A percentile compares a stretch with the other conserved stretches of the same genome.
Evolutionary conservation across 2,888 invertebrate genomes (phyloP).

Genomic region (Volucella inflata): DNA sequence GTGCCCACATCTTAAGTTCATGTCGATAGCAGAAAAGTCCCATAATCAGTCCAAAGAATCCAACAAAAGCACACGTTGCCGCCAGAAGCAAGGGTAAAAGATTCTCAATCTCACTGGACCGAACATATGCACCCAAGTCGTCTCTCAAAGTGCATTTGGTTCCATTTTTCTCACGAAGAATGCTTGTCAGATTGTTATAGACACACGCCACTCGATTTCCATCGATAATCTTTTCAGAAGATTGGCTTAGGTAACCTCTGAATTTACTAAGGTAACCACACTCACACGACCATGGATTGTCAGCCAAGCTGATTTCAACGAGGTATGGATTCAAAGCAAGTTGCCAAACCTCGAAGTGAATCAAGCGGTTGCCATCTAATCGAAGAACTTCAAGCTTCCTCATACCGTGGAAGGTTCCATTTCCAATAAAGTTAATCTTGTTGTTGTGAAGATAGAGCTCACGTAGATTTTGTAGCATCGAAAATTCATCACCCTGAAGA

Average conservation of each 20-base stretch:
- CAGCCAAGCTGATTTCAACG: slow-evolving; percentile 92
- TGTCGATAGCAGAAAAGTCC: slow-evolving; percentile 92
- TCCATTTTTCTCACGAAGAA: slow-evolving; percentile 91
- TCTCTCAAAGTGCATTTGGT: slow-evolving; percentile 90
- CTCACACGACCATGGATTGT: slow-evolving; percentile 96
- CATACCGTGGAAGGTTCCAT: slow-evolving; percentile 92
- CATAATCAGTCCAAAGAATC: slow-evolving; percentile 90
- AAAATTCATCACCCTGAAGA: slow-evolving; percentile 92
- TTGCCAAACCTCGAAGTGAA: slow-evolving; percentile 94
- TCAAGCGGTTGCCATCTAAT: slow-evolving; percentile 92
- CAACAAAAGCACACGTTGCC: slow-evolving; percentile 90
- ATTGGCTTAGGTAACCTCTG: slow-evolving; percentile 91
- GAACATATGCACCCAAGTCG: slow-evolving; percentile 89
- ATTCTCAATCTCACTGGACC: slow-evolving; percentile 88
- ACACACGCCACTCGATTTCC: slow-evolving; percentile 90
- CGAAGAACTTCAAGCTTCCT: slow-evolving; percentile 93
- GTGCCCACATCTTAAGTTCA: slow-evolving; percentile 93
- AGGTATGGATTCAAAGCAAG: slow-evolving; percentile 92
- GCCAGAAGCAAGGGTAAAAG: slow-evolving; percentile 91
- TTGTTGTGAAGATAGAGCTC: slow-evolving; percentile 95
- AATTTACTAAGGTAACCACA: slow-evolving; percentile 92
- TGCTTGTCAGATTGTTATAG: slow-evolving; percentile 89
- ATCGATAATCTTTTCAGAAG: slow-evolving; percentile 92
- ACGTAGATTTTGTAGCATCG: slow-evolving; percentile 91
- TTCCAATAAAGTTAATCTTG: slow-evolving; percentile 91